Percentiles rank a stretch among this genome's conserved stretches.
phyloP scores from a whole-genome alignment of 2,797 vertebrate species.

The Gymnodraco acuticeps region DNA sequence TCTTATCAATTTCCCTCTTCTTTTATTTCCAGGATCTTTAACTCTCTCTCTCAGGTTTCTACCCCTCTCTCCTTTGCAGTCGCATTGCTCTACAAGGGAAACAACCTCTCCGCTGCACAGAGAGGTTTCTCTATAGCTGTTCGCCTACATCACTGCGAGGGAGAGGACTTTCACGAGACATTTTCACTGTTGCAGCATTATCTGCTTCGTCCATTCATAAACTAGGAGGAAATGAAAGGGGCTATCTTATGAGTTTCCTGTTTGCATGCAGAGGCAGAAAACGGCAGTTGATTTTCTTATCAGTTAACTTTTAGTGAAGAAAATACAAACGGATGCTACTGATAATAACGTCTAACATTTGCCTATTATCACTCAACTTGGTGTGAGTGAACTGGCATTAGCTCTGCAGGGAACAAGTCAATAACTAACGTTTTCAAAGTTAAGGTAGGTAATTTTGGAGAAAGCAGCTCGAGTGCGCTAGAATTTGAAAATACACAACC shows the following conservation, averaged over 20 bases:
- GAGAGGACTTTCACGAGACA: constrained; percentile 41
- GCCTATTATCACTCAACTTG: not conserved
- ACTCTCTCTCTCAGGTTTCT: constrained; percentile 32
- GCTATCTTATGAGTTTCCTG: constrained; percentile 9
- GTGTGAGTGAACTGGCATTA: not conserved
- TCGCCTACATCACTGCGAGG: constrained; percentile 34
- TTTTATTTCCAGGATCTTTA: constrained; percentile 37
- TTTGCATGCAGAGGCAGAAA: not conserved
- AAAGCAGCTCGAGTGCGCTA: no score
- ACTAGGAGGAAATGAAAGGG: constrained; percentile 31
- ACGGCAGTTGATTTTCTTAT: constrained; percentile 4
- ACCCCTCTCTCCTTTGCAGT: constrained; percentile 59
- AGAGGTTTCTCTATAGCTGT: constrained; percentile 36
- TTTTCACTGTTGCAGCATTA: constrained; percentile 33
- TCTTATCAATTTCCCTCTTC: constrained; percentile 28
- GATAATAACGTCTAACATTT: not conserved
- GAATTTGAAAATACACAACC: no score
- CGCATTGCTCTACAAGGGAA: constrained; percentile 58
- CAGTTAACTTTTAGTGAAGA: not conserved
- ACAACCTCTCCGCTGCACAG: constrained; percentile 61
- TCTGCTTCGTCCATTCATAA: constrained; percentile 34
- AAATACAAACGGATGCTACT: not conserved
- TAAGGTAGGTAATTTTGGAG: no score
- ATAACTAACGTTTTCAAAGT: not conserved
- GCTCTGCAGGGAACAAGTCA: not conserved